Evolutionary conservation across 2,888 invertebrate genomes (phyloP).

Genomic region (Bursaphelenchus okinawaensis): DNA sequence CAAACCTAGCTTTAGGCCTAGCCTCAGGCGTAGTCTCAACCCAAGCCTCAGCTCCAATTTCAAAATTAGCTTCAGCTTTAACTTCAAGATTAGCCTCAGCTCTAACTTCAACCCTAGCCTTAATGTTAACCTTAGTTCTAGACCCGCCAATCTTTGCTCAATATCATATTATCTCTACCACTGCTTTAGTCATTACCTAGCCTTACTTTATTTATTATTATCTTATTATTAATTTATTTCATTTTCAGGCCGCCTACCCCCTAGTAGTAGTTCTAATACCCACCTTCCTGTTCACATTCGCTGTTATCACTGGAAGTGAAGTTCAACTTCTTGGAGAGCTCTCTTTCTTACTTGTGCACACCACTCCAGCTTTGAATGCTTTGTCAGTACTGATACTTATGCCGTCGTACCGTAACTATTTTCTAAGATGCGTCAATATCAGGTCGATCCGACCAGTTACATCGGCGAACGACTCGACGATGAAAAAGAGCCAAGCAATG

Average conservation of each 20-base stretch:
- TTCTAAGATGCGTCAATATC: not conserved
- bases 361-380: not conserved
- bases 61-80: too few species aligned
- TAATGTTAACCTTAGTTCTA: too few species aligned
- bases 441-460: not conserved
- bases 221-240: too few species aligned
- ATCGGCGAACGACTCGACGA: not conserved
- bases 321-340: not conserved
- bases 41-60: too few species aligned
- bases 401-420: not conserved
- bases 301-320: not conserved
- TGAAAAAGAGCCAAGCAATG: not conserved
- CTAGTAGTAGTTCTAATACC: not conserved
- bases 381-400: not conserved
- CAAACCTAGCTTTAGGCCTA: too few species aligned
- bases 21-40: too few species aligned
- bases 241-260: not conserved
- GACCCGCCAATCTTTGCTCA: too few species aligned
- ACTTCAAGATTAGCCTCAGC: too few species aligned
- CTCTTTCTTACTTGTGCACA: not conserved
- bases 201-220: too few species aligned
- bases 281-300: not conserved
- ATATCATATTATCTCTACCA: too few species aligned
- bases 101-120: too few species aligned
- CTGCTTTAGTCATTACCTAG: too few species aligned